phyloP scores from a whole-genome alignment of 2,888 invertebrate genomes.

The Nomada ferruginata region DNA sequence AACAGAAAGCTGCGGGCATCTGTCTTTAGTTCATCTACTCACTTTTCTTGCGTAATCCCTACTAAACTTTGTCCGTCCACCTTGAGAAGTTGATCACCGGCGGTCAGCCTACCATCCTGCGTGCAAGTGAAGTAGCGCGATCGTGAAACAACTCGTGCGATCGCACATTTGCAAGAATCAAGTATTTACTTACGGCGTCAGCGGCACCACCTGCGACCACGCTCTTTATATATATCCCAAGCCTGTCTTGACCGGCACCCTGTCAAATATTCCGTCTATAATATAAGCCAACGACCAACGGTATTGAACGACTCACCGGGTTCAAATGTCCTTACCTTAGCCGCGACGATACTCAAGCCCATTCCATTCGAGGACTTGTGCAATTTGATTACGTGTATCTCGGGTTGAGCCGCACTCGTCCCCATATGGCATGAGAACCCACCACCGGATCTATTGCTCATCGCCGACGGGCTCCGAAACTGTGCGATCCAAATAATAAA shows the following conservation, averaged over 20 bases:
- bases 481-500: constrained; percentile 70
- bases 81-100: constrained; percentile 98
- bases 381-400: constrained; percentile 93
- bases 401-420: constrained; percentile 86
- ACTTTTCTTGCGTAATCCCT: constrained; percentile 90
- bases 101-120: constrained; percentile 96
- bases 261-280: constrained; percentile 76
- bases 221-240: constrained; percentile 99
- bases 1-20: background rate
- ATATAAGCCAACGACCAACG: background rate
- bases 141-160: background rate
- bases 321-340: constrained; percentile 88
- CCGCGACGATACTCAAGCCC: constrained; percentile 99
- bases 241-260: constrained; percentile 91
- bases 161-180: background rate
- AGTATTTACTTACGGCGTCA: constrained; percentile 87
- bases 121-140: background rate
- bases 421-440: constrained; percentile 81
- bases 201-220: constrained; percentile 98
- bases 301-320: background rate
- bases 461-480: constrained; percentile 88
- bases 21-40: constrained; percentile 47
- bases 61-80: constrained; percentile 98
- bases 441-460: constrained; percentile 87
- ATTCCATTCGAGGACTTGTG: constrained; percentile 98